Percentiles rank a stretch among this genome's conserved stretches.
These are phyloP conservation scores for Dipodomys merriami DNA, from an alignment of 2,113 vertebrate genomes.

Conservation along the genomic window DNA sequence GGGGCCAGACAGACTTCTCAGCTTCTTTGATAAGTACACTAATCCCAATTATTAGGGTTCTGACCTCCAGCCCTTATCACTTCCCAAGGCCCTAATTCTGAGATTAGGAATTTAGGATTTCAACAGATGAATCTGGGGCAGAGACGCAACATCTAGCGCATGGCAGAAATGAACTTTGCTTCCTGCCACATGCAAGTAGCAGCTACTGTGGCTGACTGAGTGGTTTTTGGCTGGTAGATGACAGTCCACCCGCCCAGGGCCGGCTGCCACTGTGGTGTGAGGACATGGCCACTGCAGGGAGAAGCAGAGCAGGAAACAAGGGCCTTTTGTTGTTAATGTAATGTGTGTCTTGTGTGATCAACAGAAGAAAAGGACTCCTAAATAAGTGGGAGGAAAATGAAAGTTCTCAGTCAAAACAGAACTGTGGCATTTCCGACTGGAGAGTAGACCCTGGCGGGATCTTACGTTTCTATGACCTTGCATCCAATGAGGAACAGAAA, in stretches of 20 bases:
- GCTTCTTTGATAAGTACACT: no score
- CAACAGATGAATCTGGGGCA: not conserved
- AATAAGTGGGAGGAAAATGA: not conserved
- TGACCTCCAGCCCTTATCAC: not conserved
- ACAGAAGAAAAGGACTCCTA: not conserved
- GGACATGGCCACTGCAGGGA: not conserved
- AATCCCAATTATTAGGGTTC: not conserved
- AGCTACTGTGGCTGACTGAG: not conserved
- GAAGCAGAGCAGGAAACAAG: not conserved
- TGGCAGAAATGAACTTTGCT: not conserved
- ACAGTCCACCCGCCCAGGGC: no score
- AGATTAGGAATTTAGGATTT: not conserved
- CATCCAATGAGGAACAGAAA: not conserved
- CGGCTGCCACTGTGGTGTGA: no score
- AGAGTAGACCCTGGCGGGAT: not conserved
- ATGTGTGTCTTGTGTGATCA: not conserved
- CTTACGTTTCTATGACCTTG: not conserved
- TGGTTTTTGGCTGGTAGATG: not conserved
- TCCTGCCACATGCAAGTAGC: not conserved
- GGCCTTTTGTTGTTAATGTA: not conserved
- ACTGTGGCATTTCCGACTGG: not conserved
- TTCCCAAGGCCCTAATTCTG: not conserved
- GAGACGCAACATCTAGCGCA: no score
- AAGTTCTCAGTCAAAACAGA: not conserved
- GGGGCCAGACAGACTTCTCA: no score